Percentiles rank a stretch among this genome's conserved stretches.
Conservation (phyloP, 2,113 vertebrate genomes). For the Aspidoscelis tigris region DNA sequence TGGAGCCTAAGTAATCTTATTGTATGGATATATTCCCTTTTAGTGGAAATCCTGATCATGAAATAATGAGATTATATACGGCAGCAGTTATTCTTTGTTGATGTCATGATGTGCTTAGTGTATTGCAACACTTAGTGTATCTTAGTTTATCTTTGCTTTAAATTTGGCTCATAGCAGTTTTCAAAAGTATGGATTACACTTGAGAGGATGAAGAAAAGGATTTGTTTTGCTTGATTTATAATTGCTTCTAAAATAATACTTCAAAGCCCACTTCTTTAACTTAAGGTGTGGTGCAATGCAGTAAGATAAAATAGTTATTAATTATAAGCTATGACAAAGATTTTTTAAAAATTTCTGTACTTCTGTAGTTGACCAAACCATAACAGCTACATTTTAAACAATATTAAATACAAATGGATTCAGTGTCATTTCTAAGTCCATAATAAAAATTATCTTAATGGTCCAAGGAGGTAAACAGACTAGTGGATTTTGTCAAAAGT, state of each 20-base stretch:
- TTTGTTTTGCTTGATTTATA: constrained; percentile 73
- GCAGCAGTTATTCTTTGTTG: constrained; percentile 64
- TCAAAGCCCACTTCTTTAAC: constrained; percentile 77
- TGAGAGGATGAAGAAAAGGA: constrained; percentile 77
- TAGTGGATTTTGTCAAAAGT: constrained; percentile 79
- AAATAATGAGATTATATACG: constrained; percentile 69
- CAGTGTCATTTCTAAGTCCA: constrained; percentile 87
- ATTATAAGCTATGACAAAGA: constrained; percentile 77
- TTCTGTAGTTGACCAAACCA: constrained; percentile 78
- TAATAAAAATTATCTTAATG: constrained; percentile 84
- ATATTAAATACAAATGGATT: constrained; percentile 85
- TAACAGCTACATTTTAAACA: constrained; percentile 81
- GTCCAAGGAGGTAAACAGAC: constrained; percentile 85
- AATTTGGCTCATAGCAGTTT: constrained; percentile 82
- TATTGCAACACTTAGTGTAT: constrained; percentile 1
- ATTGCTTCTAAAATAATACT: constrained; percentile 81
- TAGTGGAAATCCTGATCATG: constrained; percentile 70
- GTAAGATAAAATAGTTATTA: constrained; percentile 79
- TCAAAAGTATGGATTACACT: constrained; percentile 73
- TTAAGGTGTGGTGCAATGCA: constrained; percentile 77
- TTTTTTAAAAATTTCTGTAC: constrained; percentile 74
- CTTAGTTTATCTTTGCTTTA: constrained; percentile 68
- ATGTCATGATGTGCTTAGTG: constrained; percentile 67
- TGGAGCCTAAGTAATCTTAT: constrained; percentile 57
- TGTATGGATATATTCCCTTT: constrained; percentile 62